These are phyloP conservation scores for Epinephelus malabaricus DNA, from an alignment of 2,797 vertebrate species.

Conservation along the genomic window DNA sequence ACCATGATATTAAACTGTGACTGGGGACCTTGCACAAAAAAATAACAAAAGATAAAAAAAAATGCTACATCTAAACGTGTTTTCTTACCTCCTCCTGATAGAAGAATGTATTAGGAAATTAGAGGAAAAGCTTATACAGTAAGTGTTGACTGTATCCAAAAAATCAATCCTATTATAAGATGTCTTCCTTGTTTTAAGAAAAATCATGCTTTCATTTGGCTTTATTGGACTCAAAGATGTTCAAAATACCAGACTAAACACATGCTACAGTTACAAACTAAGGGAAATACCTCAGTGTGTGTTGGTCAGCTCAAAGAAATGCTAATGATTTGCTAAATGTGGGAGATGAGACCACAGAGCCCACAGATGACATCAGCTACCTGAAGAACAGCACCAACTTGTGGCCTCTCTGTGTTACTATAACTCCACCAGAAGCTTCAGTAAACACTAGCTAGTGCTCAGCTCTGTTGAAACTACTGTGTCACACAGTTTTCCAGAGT, in stretches of 20 bases:
- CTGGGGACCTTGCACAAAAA: too few relatives aligned
- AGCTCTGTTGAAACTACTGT: neutral
- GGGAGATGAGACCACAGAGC: neutral
- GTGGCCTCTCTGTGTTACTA: constrained; percentile 17
- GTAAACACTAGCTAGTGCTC: neutral
- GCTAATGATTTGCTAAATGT: neutral
- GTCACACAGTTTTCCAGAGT: neutral
- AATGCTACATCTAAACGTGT: too few relatives aligned
- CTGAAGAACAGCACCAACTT: constrained; percentile 31
- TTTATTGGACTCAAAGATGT: neutral
- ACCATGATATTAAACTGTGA: too few relatives aligned
- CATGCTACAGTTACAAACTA: neutral
- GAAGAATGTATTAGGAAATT: too few relatives aligned
- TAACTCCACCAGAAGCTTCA: neutral
- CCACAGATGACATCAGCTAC: neutral
- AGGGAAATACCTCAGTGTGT: neutral
- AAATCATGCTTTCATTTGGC: neutral
- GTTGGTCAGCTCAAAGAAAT: neutral
- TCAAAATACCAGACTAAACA: neutral
- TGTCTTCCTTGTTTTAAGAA: neutral
- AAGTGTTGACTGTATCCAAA: too few relatives aligned
- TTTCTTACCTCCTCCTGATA: too few relatives aligned
- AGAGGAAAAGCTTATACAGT: too few relatives aligned
- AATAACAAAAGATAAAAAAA: too few relatives aligned
- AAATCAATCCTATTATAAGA: neutral